Evolutionary conservation across 2,113 vertebrate genomes (phyloP).

Genomic region (Peromyscus leucopus): DNA sequence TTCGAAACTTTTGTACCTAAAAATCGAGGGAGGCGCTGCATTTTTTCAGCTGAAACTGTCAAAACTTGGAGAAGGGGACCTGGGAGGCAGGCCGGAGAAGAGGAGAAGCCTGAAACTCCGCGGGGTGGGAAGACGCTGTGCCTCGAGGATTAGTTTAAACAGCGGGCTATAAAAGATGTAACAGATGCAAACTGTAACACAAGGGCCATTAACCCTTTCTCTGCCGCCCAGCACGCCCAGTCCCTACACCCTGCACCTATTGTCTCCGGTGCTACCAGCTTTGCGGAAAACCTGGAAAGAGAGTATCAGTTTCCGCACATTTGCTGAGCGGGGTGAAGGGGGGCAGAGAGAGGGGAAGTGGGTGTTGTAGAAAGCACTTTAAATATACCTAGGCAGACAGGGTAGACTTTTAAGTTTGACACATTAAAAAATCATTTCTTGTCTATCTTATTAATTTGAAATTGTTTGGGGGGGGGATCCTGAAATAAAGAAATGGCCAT

Average conservation of each 20-base stretch:
- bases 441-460: constrained; percentile 67
- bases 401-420: constrained; percentile 79
- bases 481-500: constrained; percentile 76
- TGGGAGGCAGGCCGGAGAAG: constrained; percentile 80
- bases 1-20: constrained; percentile 87
- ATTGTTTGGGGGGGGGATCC: constrained; percentile 68
- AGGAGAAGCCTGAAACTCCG: constrained; percentile 84
- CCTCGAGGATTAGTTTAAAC: constrained; percentile 90
- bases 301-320: constrained; percentile 78
- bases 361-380: constrained; percentile 81
- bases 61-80: constrained; percentile 86
- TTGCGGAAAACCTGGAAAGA: constrained; percentile 83
- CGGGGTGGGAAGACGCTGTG: constrained; percentile 86
- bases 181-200: constrained; percentile 93
- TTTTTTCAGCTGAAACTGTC: constrained; percentile 88
- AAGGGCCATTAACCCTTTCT: constrained; percentile 91
- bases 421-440: constrained; percentile 76
- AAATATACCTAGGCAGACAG: constrained; percentile 83
- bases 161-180: constrained; percentile 92
- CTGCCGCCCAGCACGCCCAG: constrained; percentile 84
- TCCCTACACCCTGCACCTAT: constrained; percentile 85
- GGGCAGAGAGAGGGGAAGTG: constrained; percentile 62
- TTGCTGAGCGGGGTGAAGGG: constrained; percentile 48
- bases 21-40: constrained; percentile 82
- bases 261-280: constrained; percentile 85